Evolutionary conservation across 2,888 invertebrate genomes (phyloP).

Genomic region (Malthinus seriepunctatus): DNA sequence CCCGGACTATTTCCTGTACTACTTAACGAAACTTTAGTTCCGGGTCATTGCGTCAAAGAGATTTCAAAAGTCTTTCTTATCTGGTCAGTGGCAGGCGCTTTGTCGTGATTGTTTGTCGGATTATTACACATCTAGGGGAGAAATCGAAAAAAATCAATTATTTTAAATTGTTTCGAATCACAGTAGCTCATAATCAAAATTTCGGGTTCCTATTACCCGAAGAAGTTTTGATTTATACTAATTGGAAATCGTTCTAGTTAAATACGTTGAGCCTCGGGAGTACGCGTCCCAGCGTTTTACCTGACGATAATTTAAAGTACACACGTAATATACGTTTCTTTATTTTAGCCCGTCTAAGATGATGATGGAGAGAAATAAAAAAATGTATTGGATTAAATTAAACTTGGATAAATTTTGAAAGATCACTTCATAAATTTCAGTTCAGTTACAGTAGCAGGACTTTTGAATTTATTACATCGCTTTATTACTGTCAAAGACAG

Average conservation of each 20-base stretch:
- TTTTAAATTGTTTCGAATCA: slow-evolving; percentile 6
- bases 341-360: slow-evolving; percentile 10
- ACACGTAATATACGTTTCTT: slow-evolving; percentile 14
- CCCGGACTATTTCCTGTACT: slow-evolving; percentile 43
- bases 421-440: slow-evolving; percentile 40
- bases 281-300: slow-evolving; percentile 17
- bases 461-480: slow-evolving; percentile 41
- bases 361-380: slow-evolving; percentile 17
- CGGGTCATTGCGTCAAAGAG: slow-evolving; percentile 40
- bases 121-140: slow-evolving; percentile 1
- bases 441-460: slow-evolving; percentile 40
- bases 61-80: slow-evolving; percentile 31
- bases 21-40: slow-evolving; percentile 42
- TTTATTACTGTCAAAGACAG: slow-evolving; percentile 43
- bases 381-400: neutral
- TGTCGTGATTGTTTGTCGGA: slow-evolving; percentile 20
- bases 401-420: too few species aligned
- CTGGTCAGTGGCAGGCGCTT: slow-evolving; percentile 31
- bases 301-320: slow-evolving; percentile 11
- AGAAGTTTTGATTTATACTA: slow-evolving; percentile 42
- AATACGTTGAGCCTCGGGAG: slow-evolving; percentile 24
- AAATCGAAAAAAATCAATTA: slow-evolving; percentile 5
- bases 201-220: slow-evolving; percentile 34
- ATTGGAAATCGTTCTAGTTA: slow-evolving; percentile 42
- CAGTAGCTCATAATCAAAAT: slow-evolving; percentile 28